These are phyloP conservation scores for Stenopsyche tienmushanensis DNA, from an alignment of 1,140 invertebrate genomes.

Conservation along the genomic window DNA sequence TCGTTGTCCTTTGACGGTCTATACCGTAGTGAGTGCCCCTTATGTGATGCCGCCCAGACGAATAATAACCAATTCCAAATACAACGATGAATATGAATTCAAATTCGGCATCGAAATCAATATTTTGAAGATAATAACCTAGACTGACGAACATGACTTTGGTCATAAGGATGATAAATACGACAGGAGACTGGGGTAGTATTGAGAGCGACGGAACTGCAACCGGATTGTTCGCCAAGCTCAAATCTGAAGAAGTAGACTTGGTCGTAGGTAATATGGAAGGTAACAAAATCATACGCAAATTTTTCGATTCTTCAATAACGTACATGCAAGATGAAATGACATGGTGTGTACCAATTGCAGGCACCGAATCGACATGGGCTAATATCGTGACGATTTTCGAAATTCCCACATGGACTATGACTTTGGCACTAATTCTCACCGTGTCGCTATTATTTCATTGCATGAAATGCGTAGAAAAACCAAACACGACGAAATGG, in stretches of 20 bases:
- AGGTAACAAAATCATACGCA: constrained; percentile 50
- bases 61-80: constrained; percentile 44
- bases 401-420: constrained; percentile 52
- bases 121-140: constrained; percentile 51
- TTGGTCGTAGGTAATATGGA: constrained; percentile 54
- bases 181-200: constrained; percentile 50
- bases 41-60: constrained; percentile 52
- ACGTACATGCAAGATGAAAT: constrained; percentile 55
- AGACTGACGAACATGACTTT: constrained; percentile 53
- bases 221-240: constrained; percentile 46
- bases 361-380: constrained; percentile 49
- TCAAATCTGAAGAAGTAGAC: constrained; percentile 49
- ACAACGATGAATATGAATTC: constrained; percentile 50
- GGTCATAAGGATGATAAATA: constrained; percentile 48
- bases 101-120: constrained; percentile 53
- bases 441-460: constrained; percentile 51
- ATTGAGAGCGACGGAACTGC: constrained; percentile 47
- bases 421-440: constrained; percentile 47
- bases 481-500: constrained; percentile 48
- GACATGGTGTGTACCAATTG: constrained; percentile 53
- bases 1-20: constrained; percentile 51
- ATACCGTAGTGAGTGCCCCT: constrained; percentile 51
- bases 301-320: constrained; percentile 51
- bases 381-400: constrained; percentile 54
- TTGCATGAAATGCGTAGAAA: constrained; percentile 49